These are phyloP conservation scores for Himalopsyche anomala DNA, from an alignment of 2,888 invertebrate genomes.

Conservation along the genomic window DNA sequence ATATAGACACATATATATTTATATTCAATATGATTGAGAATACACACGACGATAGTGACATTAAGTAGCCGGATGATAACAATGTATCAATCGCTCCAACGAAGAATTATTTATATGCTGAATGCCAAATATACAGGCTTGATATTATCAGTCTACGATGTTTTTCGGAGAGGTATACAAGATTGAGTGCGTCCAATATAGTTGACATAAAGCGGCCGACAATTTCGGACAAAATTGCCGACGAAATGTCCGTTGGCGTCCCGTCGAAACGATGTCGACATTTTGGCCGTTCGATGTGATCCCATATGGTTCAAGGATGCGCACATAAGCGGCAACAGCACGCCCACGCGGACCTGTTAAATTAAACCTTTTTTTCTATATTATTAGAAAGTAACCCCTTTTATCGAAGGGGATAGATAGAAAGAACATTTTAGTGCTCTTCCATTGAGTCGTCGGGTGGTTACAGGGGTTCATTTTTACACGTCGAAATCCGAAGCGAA, in stretches of 20 bases:
- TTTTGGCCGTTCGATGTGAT: constrained; percentile 31
- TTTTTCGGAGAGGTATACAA: neutral
- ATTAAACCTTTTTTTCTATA: constrained; percentile 42
- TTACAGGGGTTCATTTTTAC: constrained; percentile 39
- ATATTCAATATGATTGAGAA: no score
- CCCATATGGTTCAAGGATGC: constrained; percentile 37
- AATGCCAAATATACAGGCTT: neutral
- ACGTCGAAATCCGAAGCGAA: neutral
- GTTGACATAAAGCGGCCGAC: neutral
- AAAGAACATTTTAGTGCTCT: constrained; percentile 36
- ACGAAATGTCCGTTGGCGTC: constrained; percentile 23
- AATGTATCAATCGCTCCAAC: no score
- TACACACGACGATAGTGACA: no score
- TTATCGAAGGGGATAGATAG: constrained; percentile 42
- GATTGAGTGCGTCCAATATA: constrained; percentile 38
- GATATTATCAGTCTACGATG: neutral
- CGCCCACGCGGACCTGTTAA: constrained; percentile 41
- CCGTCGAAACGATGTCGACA: constrained; percentile 35
- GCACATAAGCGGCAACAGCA: constrained; percentile 40
- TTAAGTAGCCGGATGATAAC: no score
- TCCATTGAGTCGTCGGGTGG: constrained; percentile 42
- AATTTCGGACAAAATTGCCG: constrained; percentile 27
- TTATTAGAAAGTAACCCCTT: constrained; percentile 40
- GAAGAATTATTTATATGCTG: no score
- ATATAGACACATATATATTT: no score